Evolutionary conservation across 2,113 vertebrate species (phyloP).

Genomic region (Antechinus flavipes): DNA sequence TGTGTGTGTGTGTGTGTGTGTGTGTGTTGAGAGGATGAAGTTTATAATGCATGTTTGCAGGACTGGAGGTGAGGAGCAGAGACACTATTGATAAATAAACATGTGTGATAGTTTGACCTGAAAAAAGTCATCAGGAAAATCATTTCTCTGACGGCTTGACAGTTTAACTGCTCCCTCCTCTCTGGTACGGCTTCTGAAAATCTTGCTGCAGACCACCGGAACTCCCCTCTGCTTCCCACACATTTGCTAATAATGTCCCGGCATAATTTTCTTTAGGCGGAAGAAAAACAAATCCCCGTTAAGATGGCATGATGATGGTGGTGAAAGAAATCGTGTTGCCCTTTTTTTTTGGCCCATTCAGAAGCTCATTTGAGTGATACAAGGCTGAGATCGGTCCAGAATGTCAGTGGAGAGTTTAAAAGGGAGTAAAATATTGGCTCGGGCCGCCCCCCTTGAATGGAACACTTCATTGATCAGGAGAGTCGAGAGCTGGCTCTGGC

Average conservation of each 20-base stretch:
- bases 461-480: background rate
- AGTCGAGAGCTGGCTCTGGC: background rate
- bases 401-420: background rate
- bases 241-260: background rate
- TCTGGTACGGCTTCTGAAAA: background rate
- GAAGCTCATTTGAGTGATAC: background rate
- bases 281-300: slow-evolving; percentile 16
- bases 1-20: background rate
- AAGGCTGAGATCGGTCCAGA: background rate
- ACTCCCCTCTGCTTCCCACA: background rate
- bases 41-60: background rate
- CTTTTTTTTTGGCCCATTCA: slow-evolving; percentile 10
- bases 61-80: background rate
- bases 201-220: background rate
- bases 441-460: background rate
- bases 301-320: slow-evolving; percentile 13
- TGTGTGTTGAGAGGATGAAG: background rate
- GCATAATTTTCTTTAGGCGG: background rate
- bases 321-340: slow-evolving; percentile 19
- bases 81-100: background rate
- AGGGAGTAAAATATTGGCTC: background rate
- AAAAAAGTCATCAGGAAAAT: background rate
- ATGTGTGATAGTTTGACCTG: background rate
- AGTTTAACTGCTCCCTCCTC: background rate
- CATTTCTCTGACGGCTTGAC: background rate